Conservation (phyloP, 2,888 invertebrate species). For the Neoascia interrupta region DNA sequence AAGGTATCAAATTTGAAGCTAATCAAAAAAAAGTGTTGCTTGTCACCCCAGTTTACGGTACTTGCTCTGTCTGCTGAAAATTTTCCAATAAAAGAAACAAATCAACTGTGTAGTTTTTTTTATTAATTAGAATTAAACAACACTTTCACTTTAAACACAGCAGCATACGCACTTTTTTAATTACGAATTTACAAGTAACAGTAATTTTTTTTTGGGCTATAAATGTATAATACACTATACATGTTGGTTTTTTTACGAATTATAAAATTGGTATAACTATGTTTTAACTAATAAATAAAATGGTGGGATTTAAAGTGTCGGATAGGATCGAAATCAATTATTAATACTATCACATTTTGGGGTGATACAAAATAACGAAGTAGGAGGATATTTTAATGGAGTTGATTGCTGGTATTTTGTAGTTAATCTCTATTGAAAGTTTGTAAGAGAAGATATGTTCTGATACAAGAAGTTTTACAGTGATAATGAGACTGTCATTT, state of each 20-base stretch:
- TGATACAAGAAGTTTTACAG: conserved; percentile 8
- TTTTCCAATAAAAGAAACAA: no score
- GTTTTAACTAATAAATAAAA: conserved; percentile 26
- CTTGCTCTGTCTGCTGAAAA: no score
- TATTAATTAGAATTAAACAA: no score
- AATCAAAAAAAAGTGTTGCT: no score
- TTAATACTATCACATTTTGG: conserved; percentile 34
- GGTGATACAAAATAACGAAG: neutral
- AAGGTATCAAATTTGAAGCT: no score
- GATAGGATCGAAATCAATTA: neutral
- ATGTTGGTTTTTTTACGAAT: conserved; percentile 8
- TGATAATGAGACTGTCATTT: conserved; percentile 1
- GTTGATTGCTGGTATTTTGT: conserved; percentile 3
- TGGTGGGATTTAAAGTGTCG: conserved; percentile 33
- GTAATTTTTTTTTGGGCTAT: conserved; percentile 2
- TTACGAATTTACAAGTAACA: conserved; percentile 13
- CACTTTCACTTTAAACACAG: conserved; percentile 8
- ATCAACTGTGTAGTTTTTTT: no score
- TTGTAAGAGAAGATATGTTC: conserved; percentile 34
- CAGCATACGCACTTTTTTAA: conserved; percentile 22
- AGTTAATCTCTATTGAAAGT: conserved; percentile 7
- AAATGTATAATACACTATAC: conserved; percentile 11
- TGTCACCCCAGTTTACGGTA: no score
- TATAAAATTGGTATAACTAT: conserved; percentile 1
- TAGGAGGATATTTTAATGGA: neutral